Conservation (phyloP, 2,797 vertebrate genomes). For the Zalophus californianus region DNA sequence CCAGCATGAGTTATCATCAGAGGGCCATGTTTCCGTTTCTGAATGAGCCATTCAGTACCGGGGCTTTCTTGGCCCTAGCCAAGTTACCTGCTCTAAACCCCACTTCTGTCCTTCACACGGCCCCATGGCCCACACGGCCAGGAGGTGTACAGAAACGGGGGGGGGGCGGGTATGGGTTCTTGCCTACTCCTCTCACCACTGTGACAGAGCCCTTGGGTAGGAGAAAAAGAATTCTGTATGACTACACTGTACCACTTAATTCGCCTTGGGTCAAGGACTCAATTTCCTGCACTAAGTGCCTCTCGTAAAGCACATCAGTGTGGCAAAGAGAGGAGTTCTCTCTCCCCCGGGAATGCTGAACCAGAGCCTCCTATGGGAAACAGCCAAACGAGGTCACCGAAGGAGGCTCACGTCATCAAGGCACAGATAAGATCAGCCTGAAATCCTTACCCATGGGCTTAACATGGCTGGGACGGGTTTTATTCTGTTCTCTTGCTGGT, state of each 20-base stretch:
- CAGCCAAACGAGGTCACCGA: not conserved
- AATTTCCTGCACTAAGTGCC: not conserved
- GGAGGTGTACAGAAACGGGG: not conserved
- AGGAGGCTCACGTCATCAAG: not conserved
- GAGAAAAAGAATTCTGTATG: not conserved
- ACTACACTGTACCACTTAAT: not conserved
- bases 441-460: not conserved
- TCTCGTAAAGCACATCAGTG: not conserved
- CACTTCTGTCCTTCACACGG: not conserved
- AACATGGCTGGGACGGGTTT: not conserved
- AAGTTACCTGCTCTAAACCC: not conserved
- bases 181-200: not conserved
- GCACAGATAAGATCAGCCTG: not conserved
- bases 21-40: not conserved
- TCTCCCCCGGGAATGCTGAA: not conserved
- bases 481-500: not conserved
- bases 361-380: not conserved
- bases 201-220: not conserved
- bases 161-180: not conserved
- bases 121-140: fast-evolving
- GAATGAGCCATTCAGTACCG: not conserved
- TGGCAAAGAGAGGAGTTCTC: not conserved
- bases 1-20: not conserved
- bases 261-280: not conserved
- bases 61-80: not conserved